Evolutionary conservation across 1,140 invertebrate genomes (phyloP).

Genomic region (Sipha flava): DNA sequence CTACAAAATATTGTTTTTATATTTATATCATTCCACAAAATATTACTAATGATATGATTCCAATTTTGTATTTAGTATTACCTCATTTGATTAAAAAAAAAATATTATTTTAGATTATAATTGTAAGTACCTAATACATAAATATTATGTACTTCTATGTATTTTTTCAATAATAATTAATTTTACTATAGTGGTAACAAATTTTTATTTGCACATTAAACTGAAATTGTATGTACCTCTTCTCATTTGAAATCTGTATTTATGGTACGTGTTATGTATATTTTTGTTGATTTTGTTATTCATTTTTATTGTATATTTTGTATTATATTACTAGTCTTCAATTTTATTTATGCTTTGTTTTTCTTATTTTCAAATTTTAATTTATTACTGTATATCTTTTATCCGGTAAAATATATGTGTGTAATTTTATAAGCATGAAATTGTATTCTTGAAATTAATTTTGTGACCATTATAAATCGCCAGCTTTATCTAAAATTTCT

Average conservation of each 20-base stretch:
- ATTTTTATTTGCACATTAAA: conserved; percentile 26
- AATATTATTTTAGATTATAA: conserved; percentile 10
- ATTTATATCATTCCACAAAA: conserved; percentile 19
- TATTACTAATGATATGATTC: neutral
- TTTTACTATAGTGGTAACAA: neutral
- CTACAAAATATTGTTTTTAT: conserved; percentile 2
- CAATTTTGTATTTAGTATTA: conserved; percentile 28
- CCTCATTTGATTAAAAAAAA: neutral
- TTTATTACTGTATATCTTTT: neutral
- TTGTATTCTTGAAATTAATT: neutral
- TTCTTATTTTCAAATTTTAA: conserved; percentile 25
- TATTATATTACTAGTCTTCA: conserved; percentile 17
- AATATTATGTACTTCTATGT: conserved; percentile 20
- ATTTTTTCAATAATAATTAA: neutral
- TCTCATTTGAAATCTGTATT: neutral
- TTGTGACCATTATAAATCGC: neutral
- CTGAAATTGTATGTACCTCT: neutral
- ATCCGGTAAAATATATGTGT: neutral
- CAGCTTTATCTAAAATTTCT: neutral
- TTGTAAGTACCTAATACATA: neutral
- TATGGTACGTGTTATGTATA: neutral
- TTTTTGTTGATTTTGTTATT: conserved; percentile 27
- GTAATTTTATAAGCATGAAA: neutral
- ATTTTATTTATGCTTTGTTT: conserved; percentile 14
- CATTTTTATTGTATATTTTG: conserved; percentile 24